Conservation (phyloP, 2,888 invertebrate species). For the Tolmerus cingulatus region DNA sequence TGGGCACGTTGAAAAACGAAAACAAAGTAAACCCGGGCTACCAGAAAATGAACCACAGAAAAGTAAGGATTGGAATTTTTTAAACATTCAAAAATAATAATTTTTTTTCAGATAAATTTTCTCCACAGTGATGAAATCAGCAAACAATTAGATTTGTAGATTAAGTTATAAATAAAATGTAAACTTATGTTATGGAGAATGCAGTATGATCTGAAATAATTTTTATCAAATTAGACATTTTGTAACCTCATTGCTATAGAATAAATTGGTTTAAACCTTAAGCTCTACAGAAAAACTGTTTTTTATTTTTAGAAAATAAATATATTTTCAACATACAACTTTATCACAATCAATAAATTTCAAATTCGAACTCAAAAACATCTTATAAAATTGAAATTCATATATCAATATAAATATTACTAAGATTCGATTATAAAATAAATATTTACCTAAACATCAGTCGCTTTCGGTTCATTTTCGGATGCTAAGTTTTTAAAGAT, state of each 20-base stretch:
- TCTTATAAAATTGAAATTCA: background rate
- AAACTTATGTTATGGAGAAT: background rate
- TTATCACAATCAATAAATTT: background rate
- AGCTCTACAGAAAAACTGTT: background rate
- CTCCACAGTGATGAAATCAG: background rate
- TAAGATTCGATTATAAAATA: background rate
- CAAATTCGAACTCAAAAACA: background rate
- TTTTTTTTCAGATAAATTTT: background rate
- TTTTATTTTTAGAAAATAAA: background rate
- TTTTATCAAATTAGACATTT: background rate
- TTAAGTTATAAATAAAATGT: background rate
- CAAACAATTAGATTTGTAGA: background rate
- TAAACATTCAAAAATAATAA: background rate
- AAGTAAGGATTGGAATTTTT: background rate
- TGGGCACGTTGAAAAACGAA: slow-evolving; percentile 78
- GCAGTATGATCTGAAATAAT: background rate
- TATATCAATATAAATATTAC: background rate
- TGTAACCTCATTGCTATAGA: background rate
- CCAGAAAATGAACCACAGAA: background rate
- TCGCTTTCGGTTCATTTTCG: background rate
- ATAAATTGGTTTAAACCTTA: background rate
- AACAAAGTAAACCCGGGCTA: slow-evolving; percentile 56
- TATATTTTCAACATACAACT: background rate
- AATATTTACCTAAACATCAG: background rate
- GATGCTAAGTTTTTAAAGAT: background rate